A percentile compares a stretch with the other conserved stretches of the same genome.
Conservation (phyloP, 1,140 invertebrate species). For the Tribolium castaneum region DNA sequence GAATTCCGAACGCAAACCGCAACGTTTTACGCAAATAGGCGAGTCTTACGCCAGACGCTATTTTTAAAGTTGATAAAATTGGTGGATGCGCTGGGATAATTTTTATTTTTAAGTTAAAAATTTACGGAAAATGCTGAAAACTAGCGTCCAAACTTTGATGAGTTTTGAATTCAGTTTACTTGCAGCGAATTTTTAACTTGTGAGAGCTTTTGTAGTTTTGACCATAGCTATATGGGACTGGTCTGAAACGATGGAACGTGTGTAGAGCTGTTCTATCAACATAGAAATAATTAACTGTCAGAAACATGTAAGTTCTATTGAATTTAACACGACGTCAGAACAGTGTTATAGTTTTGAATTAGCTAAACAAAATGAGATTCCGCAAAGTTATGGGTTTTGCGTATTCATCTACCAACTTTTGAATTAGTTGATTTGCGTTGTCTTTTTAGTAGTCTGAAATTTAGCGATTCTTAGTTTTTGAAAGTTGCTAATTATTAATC, state of each 20-base stretch:
- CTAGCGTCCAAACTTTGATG: not conserved
- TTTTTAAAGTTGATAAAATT: not conserved
- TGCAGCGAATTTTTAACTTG: not conserved
- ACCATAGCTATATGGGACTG: not conserved
- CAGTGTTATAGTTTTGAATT: constrained; percentile 33
- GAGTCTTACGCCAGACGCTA: too few relatives aligned
- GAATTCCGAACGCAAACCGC: not conserved
- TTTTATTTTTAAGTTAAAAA: too few relatives aligned
- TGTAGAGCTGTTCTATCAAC: constrained; percentile 4
- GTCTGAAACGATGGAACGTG: not conserved
- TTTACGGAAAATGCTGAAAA: not conserved
- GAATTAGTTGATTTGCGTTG: not conserved
- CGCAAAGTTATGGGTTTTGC: constrained; percentile 6
- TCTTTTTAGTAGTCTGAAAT: not conserved
- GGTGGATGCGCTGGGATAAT: not conserved
- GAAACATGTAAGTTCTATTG: constrained; percentile 34
- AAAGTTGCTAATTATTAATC: not conserved
- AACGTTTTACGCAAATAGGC: not conserved
- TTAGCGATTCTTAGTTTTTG: not conserved
- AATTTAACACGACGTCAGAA: constrained; percentile 32
- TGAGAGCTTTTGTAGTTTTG: not conserved
- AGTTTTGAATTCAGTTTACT: not conserved
- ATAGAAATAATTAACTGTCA: constrained; percentile 34
- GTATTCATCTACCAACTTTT: constrained; percentile 16
- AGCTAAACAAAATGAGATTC: constrained; percentile 30